A percentile compares a stretch with the other conserved stretches of the same genome.
These are phyloP conservation scores for Channallabes apus DNA, from an alignment of 2,797 vertebrate genomes.

Conservation along the genomic window DNA sequence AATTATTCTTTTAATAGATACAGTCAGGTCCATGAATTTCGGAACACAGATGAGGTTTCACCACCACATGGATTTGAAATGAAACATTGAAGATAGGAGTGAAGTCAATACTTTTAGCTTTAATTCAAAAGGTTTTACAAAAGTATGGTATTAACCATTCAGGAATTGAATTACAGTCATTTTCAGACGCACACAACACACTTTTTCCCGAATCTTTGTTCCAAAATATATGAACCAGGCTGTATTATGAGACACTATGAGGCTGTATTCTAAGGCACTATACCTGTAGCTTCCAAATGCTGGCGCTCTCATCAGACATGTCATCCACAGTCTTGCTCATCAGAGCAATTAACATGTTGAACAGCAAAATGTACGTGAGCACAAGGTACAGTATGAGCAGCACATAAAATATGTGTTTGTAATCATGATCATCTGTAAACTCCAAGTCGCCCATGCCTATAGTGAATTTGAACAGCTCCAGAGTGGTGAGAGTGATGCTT, in stretches of 20 bases:
- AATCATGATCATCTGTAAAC: slow-evolving; percentile 80
- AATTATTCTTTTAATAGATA: no score
- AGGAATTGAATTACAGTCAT: no score
- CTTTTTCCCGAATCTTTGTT: no score
- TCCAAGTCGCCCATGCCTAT: slow-evolving; percentile 96
- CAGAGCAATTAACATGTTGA: slow-evolving; percentile 96
- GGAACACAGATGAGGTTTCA: no score
- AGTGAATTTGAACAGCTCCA: slow-evolving; percentile 96
- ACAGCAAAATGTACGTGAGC: slow-evolving; percentile 90
- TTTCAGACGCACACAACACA: no score
- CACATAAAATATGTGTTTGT: slow-evolving; percentile 81
- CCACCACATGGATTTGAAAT: no score
- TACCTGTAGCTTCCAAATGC: slow-evolving; percentile 95
- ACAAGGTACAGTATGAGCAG: slow-evolving; percentile 89
- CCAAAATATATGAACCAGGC: no score
- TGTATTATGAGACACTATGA: not conserved
- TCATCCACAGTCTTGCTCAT: slow-evolving; percentile 89
- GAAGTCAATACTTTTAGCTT: no score
- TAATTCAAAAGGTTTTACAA: no score
- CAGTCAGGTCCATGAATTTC: no score
- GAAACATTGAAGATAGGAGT: no score
- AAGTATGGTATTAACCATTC: no score
- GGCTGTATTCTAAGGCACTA: not conserved
- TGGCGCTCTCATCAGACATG: slow-evolving; percentile 78
- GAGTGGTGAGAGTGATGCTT: slow-evolving; percentile 76